A percentile compares a stretch with the other conserved stretches of the same genome.
Conservation (phyloP, 2,113 vertebrate species). For the Sigmodon hispidus region DNA sequence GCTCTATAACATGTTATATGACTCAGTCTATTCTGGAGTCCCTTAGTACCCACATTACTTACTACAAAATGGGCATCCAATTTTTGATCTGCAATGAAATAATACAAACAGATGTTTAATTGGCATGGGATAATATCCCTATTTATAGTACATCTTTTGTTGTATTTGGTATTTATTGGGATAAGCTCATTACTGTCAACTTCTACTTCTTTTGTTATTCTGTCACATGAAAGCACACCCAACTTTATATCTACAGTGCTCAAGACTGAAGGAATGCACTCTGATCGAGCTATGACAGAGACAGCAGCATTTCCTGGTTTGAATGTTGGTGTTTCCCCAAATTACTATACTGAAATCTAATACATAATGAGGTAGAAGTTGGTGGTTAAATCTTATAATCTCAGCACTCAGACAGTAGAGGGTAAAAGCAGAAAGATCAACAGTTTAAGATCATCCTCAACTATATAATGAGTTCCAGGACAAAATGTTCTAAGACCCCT, state of each 20-base stretch:
- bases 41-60: neutral
- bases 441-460: neutral
- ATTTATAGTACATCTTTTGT: neutral
- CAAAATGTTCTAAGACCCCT: neutral
- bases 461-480: neutral
- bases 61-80: neutral
- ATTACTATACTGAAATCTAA: neutral
- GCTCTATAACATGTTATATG: neutral
- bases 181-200: neutral
- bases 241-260: neutral
- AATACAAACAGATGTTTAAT: neutral
- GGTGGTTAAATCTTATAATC: neutral
- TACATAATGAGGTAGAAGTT: neutral
- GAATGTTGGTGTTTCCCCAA: neutral
- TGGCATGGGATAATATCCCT: neutral
- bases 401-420: neutral
- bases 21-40: neutral
- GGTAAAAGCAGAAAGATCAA: neutral
- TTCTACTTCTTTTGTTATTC: slow-evolving; percentile 17
- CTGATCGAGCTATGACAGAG: neutral
- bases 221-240: neutral
- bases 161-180: neutral
- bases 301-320: neutral
- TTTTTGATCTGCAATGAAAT: neutral
- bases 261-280: neutral